These are phyloP conservation scores for Nemotelus nigrinus DNA, from an alignment of 2,888 invertebrate genomes.

Conservation along the genomic window DNA sequence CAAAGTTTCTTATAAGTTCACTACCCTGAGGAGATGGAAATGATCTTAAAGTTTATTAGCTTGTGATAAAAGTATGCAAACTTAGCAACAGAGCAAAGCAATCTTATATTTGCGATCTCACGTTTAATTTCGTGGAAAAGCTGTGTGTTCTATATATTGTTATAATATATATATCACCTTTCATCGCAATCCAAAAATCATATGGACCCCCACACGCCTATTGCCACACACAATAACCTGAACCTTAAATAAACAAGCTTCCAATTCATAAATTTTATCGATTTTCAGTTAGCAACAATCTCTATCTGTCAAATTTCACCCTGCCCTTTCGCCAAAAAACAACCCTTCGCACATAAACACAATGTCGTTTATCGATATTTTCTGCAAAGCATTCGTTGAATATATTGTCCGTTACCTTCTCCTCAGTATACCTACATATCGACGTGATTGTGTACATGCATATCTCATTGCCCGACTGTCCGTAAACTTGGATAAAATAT, in stretches of 20 bases:
- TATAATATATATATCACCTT: too few relatives aligned
- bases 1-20: too few relatives aligned
- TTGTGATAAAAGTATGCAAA: too few relatives aligned
- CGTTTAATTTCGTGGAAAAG: too few relatives aligned
- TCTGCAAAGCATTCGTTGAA: slow-evolving; percentile 16
- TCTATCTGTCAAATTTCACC: background rate
- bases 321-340: slow-evolving; percentile 35
- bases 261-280: slow-evolving; percentile 44
- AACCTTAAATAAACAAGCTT: background rate
- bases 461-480: slow-evolving; percentile 39
- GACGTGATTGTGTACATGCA: slow-evolving; percentile 31
- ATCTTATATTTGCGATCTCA: too few relatives aligned
- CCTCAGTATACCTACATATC: slow-evolving; percentile 14
- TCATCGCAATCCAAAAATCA: too few relatives aligned
- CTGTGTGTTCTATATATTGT: too few relatives aligned
- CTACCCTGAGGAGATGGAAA: too few relatives aligned
- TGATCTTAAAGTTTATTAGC: too few relatives aligned
- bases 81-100: too few relatives aligned
- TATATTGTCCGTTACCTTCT: slow-evolving; percentile 26
- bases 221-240: too few relatives aligned
- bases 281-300: slow-evolving; percentile 14
- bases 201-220: too few relatives aligned
- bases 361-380: slow-evolving; percentile 21
- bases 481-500: slow-evolving; percentile 48
- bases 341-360: slow-evolving; percentile 10